Evolutionary conservation across 2,113 vertebrate genomes (phyloP), one percentile per base, ranked within the genome.

Genomic region (Seriola aureovittata): DNA sequence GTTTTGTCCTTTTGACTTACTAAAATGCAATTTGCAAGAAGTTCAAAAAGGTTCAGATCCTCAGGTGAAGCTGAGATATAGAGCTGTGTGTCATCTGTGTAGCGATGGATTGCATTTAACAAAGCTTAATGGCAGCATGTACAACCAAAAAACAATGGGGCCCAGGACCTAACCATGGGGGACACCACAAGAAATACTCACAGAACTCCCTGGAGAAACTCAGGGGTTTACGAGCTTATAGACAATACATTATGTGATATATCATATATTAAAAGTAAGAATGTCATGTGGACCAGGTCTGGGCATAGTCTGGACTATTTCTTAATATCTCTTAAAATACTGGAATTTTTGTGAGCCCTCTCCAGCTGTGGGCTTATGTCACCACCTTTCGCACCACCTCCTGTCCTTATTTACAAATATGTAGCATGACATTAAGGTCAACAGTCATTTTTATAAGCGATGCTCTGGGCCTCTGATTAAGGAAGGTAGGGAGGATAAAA

Each of bases 401-500:
- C 17, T 74, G 21, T 5, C 32, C 13, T 71, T 68, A 64, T 66
- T 36, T n/a, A 32, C 38, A 38, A 29, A n/a, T 58, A 67, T 67
- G 52, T 67, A 17, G 19, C 21, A 32, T 66, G 58, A 68, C 66
- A 60, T 54, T 7, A 23, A 69, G 65, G 50, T 71, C 46, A 34
- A 40, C 1, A 13, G 32, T 40, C 1, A 14, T 54, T 67, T 59
- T 66, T 13, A 40, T 12, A 70, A 85, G 17, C 3, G 14, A 36
- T 23, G 23, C 7, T 13, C 19, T 10, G 0, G 0, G 21, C 21
- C 0, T 11, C 23, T 75, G 46, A 84, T 77, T 59, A 34, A 46
- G 7, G 48, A 85, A 69, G 29, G 77, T 58, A 69, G n/a, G 75
- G 63, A 85, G 73, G 71, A 55, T 67, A 52, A 78, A 50, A 78